phyloP scores from a whole-genome alignment of 2,113 vertebrate species.

The Pionites leucogaster region DNA sequence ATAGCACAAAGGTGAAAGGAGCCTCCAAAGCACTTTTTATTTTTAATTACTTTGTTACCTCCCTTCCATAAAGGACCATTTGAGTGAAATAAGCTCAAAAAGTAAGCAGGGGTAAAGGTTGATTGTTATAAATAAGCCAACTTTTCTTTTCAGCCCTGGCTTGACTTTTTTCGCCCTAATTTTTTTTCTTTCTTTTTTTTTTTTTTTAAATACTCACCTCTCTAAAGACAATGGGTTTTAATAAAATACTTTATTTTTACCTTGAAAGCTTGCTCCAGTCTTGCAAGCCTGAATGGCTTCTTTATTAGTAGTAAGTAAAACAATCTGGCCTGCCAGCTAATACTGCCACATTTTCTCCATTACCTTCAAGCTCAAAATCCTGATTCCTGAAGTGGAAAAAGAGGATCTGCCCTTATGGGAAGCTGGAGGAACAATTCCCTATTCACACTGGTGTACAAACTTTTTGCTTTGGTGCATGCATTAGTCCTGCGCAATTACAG shows the following conservation, averaged over 20 bases:
- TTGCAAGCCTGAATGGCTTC: not conserved
- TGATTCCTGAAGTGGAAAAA: not conserved
- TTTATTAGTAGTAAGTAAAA: not conserved
- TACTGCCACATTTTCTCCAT: not conserved
- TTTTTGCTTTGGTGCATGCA: not conserved
- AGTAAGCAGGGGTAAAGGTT: not conserved
- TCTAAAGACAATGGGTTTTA: not conserved
- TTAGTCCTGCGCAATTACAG: not conserved
- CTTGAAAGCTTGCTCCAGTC: not conserved
- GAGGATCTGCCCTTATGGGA: not conserved
- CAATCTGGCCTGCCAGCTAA: not conserved
- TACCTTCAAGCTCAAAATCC: not conserved
- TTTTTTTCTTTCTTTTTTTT: not conserved
- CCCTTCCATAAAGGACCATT: not conserved
- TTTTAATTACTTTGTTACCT: slow-evolving; percentile 39
- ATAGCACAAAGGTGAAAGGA: not conserved
- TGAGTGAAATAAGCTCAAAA: not conserved
- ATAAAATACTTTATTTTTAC: not conserved
- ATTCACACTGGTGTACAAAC: not conserved
- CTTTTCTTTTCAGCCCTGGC: not conserved
- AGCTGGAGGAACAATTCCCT: not conserved
- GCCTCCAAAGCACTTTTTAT: not conserved
- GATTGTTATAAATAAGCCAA: not conserved
- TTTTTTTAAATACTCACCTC: not conserved
- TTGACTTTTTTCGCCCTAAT: not conserved